These are phyloP conservation scores for Ariopsis seemanni DNA, from an alignment of 2,113 vertebrate species.

Conservation along the genomic window DNA sequence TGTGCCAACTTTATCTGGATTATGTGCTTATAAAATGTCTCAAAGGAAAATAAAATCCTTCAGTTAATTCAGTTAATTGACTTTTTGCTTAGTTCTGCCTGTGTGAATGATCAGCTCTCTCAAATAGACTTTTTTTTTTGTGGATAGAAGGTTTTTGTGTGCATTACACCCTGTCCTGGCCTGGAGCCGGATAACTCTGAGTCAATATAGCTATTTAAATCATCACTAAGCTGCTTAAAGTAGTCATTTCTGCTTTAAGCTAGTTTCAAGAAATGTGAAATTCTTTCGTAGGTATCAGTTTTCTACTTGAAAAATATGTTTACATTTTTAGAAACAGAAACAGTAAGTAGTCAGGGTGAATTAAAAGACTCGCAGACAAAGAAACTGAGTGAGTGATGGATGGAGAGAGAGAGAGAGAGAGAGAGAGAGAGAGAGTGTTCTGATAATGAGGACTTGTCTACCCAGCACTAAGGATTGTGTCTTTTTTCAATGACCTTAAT, in stretches of 20 bases:
- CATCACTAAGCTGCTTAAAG: conserved; percentile 89
- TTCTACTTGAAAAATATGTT: conserved; percentile 71
- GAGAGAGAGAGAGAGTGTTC: conserved; percentile 15
- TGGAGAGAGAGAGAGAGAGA: neutral
- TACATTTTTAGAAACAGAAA: conserved; percentile 63
- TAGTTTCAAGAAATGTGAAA: conserved; percentile 84
- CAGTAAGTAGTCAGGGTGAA: conserved; percentile 38
- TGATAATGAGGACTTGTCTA: conserved; percentile 55
- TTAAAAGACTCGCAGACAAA: conserved; percentile 21
- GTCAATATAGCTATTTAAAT: conserved; percentile 88
- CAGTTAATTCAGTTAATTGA: conserved; percentile 76
- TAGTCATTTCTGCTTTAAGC: conserved; percentile 86
- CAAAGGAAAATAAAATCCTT: conserved; percentile 75
- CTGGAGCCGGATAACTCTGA: conserved; percentile 77
- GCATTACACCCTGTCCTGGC: conserved; percentile 80
- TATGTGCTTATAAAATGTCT: conserved; percentile 67
- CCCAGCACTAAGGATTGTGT: conserved; percentile 40
- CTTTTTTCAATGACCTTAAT: conserved; percentile 48
- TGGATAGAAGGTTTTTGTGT: conserved; percentile 77
- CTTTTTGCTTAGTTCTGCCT: conserved; percentile 82
- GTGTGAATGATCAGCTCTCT: conserved; percentile 79
- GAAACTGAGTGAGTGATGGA: neutral
- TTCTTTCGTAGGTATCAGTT: conserved; percentile 77
- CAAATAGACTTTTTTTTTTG: conserved; percentile 74
- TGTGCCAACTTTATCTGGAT: conserved; percentile 26